These are phyloP conservation scores for Onchidella celtica DNA, from an alignment of 2,888 invertebrate genomes.

Conservation along the genomic window DNA sequence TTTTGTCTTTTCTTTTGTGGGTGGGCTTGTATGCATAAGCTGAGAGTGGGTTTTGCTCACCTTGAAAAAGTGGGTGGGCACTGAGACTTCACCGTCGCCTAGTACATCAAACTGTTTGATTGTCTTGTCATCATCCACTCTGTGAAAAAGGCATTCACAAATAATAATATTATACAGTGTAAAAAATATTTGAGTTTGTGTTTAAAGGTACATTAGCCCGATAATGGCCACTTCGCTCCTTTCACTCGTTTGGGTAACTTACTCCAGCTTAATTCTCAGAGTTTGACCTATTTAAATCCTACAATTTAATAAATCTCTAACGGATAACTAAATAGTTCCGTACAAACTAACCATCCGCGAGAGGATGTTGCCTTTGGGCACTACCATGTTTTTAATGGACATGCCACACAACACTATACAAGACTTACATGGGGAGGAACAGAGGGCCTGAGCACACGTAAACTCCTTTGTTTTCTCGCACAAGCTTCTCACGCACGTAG, in stretches of 20 bases:
- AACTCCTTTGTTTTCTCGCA: conserved; percentile 50
- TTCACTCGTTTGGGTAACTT: not conserved
- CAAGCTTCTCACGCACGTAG: conserved; percentile 47
- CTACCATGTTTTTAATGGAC: too few species aligned
- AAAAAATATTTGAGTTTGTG: not conserved
- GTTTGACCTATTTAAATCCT: not conserved
- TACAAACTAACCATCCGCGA: too few species aligned
- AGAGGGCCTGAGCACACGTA: conserved; percentile 50
- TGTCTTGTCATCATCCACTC: conserved; percentile 43
- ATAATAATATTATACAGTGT: not conserved
- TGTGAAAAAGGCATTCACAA: not conserved
- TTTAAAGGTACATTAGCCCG: too few species aligned
- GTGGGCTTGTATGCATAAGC: too few species aligned
- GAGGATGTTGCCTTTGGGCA: too few species aligned
- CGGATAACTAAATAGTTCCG: too few species aligned
- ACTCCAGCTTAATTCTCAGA: not conserved
- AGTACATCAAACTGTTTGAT: conserved; percentile 44
- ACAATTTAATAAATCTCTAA: too few species aligned
- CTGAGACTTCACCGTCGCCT: conserved; percentile 49
- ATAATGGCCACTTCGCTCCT: not conserved
- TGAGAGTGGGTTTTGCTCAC: too few species aligned
- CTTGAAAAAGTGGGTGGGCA: conserved; percentile 51
- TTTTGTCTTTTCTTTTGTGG: too few species aligned
- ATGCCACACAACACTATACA: too few species aligned
- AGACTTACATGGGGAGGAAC: conserved; percentile 48